A percentile compares a stretch with the other conserved stretches of the same genome.
These are phyloP conservation scores for Morpho achilles DNA, from an alignment of 2,888 invertebrate genomes.

Conservation along the genomic window DNA sequence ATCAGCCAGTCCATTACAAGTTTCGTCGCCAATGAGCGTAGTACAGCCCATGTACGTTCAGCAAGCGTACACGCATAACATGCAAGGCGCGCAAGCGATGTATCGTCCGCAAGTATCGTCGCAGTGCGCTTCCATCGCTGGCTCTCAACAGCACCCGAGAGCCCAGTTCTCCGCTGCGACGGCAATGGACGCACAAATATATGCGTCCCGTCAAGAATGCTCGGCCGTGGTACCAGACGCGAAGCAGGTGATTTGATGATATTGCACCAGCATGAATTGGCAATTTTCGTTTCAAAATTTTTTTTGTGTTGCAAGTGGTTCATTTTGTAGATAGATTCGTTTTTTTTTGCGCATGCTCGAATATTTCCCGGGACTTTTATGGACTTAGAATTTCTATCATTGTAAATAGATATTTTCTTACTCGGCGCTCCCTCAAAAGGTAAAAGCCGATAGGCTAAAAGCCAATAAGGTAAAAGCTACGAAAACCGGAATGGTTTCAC, in stretches of 20 bases:
- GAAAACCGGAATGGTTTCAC: conserved; percentile 3
- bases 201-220: conserved; percentile 53
- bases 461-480: background rate
- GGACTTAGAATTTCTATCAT: conserved; percentile 22
- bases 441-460: background rate
- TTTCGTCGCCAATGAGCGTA: conserved; percentile 41
- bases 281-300: conserved; percentile 28
- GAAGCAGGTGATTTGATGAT: conserved; percentile 33
- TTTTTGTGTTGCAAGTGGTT: conserved; percentile 24
- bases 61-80: conserved; percentile 43
- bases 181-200: conserved; percentile 41
- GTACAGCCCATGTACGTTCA: conserved; percentile 43
- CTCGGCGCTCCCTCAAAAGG: conserved; percentile 1
- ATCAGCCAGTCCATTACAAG: conserved; percentile 46
- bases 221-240: conserved; percentile 36
- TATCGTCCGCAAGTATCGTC: conserved; percentile 48
- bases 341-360: conserved; percentile 31
- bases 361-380: conserved; percentile 12
- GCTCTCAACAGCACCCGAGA: conserved; percentile 31
- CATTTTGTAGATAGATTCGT: conserved; percentile 25
- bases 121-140: conserved; percentile 37
- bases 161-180: conserved; percentile 43
- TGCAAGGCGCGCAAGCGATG: conserved; percentile 55
- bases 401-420: conserved; percentile 19
- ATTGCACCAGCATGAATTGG: conserved; percentile 30